These are phyloP conservation scores for Chrysolina americana DNA, from an alignment of 2,888 invertebrate species.

Conservation along the genomic window DNA sequence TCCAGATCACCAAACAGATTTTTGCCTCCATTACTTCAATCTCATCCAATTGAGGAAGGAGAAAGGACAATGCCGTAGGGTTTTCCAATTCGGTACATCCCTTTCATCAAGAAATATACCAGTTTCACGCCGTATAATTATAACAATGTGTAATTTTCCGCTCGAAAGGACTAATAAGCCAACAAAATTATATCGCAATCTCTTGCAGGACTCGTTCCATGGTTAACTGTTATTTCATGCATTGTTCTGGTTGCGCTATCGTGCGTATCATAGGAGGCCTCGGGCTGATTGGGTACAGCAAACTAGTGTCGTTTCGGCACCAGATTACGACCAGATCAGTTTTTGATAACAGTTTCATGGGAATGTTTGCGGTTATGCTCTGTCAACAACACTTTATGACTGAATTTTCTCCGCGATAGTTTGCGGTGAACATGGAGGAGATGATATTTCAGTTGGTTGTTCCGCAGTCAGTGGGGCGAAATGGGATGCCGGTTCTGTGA, in stretches of 20 bases:
- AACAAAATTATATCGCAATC: slow-evolving; percentile 58
- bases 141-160: slow-evolving; percentile 40
- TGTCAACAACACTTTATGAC: background rate
- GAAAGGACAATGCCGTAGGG: slow-evolving; percentile 6
- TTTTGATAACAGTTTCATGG: slow-evolving; percentile 33
- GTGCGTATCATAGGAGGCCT: slow-evolving; percentile 48
- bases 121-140: slow-evolving; percentile 24
- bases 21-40: background rate
- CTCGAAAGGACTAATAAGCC: slow-evolving; percentile 58
- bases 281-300: slow-evolving; percentile 47
- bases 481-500: too few relatives aligned
- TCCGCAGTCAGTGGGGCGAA: too few relatives aligned
- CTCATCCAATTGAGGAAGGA: slow-evolving; percentile 3
- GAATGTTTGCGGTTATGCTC: slow-evolving; percentile 29
- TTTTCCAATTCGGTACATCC: slow-evolving; percentile 20
- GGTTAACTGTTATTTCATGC: slow-evolving; percentile 63
- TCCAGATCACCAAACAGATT: background rate
- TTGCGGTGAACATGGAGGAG: background rate
- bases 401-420: background rate
- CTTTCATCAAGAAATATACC: slow-evolving; percentile 27
- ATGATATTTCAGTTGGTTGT: background rate
- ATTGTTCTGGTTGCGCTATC: slow-evolving; percentile 55
- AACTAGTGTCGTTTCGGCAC: slow-evolving; percentile 39
- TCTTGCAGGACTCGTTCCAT: slow-evolving; percentile 57
- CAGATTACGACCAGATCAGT: slow-evolving; percentile 37